Conservation (phyloP, 1,140 invertebrate genomes). For the Drosophila murphyi region DNA sequence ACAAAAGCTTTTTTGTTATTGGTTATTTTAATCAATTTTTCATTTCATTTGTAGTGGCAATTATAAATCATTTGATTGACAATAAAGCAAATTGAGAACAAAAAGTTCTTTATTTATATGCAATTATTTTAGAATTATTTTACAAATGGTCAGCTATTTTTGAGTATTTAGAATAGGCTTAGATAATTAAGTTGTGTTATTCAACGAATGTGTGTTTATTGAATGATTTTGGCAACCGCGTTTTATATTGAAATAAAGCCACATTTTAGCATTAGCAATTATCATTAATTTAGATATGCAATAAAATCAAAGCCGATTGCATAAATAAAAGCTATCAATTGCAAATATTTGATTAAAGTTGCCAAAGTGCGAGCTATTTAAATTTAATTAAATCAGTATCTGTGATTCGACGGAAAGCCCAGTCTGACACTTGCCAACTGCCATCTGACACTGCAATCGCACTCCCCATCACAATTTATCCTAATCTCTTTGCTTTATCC, state of each 20-base stretch:
- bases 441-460: conserved; percentile 3
- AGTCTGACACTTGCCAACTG: neutral
- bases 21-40: neutral
- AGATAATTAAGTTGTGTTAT: neutral
- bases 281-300: neutral
- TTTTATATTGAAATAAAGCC: conserved; percentile 1
- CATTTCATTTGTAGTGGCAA: neutral
- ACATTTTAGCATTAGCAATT: conserved; percentile 9
- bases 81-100: neutral
- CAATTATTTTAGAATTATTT: neutral
- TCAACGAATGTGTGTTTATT: no score
- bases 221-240: neutral
- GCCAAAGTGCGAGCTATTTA: conserved; percentile 22
- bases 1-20: neutral
- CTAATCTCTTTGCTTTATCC: conserved; percentile 71
- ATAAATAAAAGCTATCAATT: neutral
- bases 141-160: no score
- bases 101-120: neutral
- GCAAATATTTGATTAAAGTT: conserved; percentile 3
- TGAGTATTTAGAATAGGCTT: no score
- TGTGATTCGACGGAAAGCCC: neutral
- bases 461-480: conserved; percentile 46
- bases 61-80: neutral
- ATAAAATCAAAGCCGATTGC: neutral
- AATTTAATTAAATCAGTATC: conserved; percentile 38